phyloP scores from a whole-genome alignment of 2,113 vertebrate genomes.

The Aleadryas rufinucha region DNA sequence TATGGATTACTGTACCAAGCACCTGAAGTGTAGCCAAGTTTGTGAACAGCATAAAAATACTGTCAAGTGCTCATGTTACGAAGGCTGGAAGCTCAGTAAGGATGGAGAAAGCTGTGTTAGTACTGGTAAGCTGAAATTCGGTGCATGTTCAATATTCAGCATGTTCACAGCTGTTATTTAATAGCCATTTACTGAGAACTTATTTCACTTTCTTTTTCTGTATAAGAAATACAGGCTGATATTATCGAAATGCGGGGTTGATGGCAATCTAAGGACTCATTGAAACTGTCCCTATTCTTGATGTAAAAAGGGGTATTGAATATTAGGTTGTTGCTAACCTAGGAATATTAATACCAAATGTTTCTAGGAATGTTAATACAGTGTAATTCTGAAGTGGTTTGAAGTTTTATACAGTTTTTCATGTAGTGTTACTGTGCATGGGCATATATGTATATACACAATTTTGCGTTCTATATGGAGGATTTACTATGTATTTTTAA shows the following conservation, averaged over 20 bases:
- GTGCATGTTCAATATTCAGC: background rate
- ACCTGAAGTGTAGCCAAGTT: slow-evolving; percentile 92
- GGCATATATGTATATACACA: accelerated
- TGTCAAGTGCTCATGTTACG: slow-evolving; percentile 96
- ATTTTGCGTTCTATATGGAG: background rate
- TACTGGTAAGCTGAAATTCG: slow-evolving; percentile 74
- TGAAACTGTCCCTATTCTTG: background rate
- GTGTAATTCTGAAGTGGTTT: background rate
- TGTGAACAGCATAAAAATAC: slow-evolving; percentile 94
- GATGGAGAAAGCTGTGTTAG: slow-evolving; percentile 91
- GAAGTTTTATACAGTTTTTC: background rate
- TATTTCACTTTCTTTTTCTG: background rate
- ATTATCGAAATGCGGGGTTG: background rate
- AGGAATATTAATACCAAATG: background rate
- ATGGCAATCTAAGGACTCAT: background rate
- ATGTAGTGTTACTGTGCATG: background rate
- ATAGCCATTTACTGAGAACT: background rate
- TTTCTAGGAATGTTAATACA: background rate
- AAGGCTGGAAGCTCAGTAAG: slow-evolving; percentile 86
- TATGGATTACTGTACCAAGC: slow-evolving; percentile 89
- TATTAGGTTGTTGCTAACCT: background rate
- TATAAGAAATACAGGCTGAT: background rate
- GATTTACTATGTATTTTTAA: background rate
- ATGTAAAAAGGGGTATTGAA: background rate
- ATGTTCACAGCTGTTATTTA: background rate